A percentile compares a stretch with the other conserved stretches of the same genome.
Evolutionary conservation across 2,888 invertebrate species (phyloP).

Genomic region (Stomorhina lunata): DNA sequence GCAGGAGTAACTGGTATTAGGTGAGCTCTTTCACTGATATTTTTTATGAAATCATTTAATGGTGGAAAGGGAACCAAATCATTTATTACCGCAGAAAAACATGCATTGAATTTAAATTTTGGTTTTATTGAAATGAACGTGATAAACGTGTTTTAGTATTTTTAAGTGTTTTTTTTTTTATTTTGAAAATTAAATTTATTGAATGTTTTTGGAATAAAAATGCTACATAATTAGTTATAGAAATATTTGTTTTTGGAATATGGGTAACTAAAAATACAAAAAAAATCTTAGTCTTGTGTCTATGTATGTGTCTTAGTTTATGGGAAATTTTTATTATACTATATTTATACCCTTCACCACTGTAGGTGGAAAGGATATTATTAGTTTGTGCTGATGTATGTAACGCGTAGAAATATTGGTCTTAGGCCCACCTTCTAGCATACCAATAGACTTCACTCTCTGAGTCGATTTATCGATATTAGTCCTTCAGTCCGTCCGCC

Average conservation of each 20-base stretch:
- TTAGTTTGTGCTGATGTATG: too few relatives aligned
- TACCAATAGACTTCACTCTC: background rate
- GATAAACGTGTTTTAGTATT: background rate
- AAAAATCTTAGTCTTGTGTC: background rate
- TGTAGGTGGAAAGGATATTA: too few relatives aligned
- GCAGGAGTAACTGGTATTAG: background rate
- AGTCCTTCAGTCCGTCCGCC: background rate
- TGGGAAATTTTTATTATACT: too few relatives aligned
- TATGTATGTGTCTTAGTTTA: background rate
- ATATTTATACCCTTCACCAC: too few relatives aligned
- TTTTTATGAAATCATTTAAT: background rate
- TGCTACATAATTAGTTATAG: background rate
- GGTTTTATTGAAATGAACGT: background rate
- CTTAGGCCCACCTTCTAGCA: background rate
- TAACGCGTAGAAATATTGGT: too few relatives aligned
- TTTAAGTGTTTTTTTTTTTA: background rate
- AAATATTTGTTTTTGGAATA: background rate
- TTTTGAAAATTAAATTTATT: background rate
- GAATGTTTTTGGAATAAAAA: background rate
- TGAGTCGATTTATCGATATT: background rate
- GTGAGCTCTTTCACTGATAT: background rate
- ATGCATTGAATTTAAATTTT: conserved; percentile 3
- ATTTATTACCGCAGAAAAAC: background rate
- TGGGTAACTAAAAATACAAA: background rate
- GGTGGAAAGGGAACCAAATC: background rate